Conservation (phyloP, 2,797 vertebrate species). For the Hyperoplus lanceolatus region DNA sequence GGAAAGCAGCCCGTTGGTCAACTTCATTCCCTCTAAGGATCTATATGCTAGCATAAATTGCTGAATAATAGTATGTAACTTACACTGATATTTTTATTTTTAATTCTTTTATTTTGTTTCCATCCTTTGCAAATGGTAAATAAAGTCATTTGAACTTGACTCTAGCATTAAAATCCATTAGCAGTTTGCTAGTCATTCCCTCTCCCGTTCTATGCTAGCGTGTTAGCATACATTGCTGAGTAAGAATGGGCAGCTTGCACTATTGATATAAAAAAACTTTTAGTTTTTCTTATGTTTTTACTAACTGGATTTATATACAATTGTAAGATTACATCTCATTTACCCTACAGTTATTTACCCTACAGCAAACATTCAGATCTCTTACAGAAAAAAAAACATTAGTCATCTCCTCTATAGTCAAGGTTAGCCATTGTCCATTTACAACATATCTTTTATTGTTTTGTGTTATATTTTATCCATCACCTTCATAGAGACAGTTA, state of each 20-base stretch:
- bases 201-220: not conserved
- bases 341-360: not conserved
- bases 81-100: not conserved
- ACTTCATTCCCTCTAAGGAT: not conserved
- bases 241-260: not conserved
- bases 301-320: not conserved
- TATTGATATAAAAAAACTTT: no score
- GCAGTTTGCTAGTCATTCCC: not conserved
- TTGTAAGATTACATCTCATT: not conserved
- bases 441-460: not conserved
- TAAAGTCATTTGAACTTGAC: not conserved
- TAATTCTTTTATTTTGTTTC: not conserved
- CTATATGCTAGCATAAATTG: not conserved
- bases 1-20: slow-evolving; percentile 5
- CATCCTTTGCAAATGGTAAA: not conserved
- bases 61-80: no score
- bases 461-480: not conserved
- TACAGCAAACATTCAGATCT: not conserved
- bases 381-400: not conserved
- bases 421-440: not conserved
- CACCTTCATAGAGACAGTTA: not conserved
- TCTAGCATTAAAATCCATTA: not conserved
- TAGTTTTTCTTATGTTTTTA: not conserved
- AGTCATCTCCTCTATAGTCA: not conserved
- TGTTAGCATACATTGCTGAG: not conserved